These are phyloP conservation scores for Dendrolimus houi DNA, from an alignment of 2,888 invertebrate species.

Conservation along the genomic window DNA sequence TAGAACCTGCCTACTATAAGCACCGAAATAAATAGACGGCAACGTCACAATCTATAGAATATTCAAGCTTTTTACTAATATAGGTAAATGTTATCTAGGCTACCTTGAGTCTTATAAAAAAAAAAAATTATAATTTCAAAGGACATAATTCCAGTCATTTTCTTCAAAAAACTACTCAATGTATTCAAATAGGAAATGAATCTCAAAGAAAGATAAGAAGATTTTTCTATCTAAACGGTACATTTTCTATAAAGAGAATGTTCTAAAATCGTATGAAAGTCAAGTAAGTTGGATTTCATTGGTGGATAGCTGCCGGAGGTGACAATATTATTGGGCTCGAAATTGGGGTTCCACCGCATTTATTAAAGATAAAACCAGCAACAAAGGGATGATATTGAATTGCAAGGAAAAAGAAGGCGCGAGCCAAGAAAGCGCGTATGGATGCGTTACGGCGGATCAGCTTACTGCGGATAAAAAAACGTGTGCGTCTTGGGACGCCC, in stretches of 20 bases:
- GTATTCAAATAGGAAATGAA: background rate
- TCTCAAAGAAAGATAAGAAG: background rate
- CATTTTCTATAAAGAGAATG: slow-evolving; percentile 3
- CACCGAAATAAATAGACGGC: too few relatives aligned
- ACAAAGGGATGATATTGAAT: slow-evolving; percentile 75
- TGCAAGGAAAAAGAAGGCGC: slow-evolving; percentile 45
- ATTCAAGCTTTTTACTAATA: too few relatives aligned
- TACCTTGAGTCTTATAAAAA: too few relatives aligned
- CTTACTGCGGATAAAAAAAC: slow-evolving; percentile 18
- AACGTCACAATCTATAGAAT: too few relatives aligned
- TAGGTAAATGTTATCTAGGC: too few relatives aligned
- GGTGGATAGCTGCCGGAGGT: slow-evolving; percentile 34
- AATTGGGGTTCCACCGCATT: slow-evolving; percentile 65
- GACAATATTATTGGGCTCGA: slow-evolving; percentile 70
- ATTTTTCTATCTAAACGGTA: background rate
- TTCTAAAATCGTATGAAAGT: slow-evolving; percentile 31
- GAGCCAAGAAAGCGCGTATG: slow-evolving; percentile 10
- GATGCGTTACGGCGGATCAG: slow-evolving; percentile 7
- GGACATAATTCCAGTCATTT: too few relatives aligned
- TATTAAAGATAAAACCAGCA: slow-evolving; percentile 73
- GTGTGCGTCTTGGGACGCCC: too few relatives aligned
- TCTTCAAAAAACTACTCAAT: too few relatives aligned
- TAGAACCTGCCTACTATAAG: too few relatives aligned
- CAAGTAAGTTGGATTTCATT: slow-evolving; percentile 28
- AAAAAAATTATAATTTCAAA: too few relatives aligned